Evolutionary conservation across 1,140 invertebrate species (phyloP).

Genomic region (Drosophila biarmipes): DNA sequence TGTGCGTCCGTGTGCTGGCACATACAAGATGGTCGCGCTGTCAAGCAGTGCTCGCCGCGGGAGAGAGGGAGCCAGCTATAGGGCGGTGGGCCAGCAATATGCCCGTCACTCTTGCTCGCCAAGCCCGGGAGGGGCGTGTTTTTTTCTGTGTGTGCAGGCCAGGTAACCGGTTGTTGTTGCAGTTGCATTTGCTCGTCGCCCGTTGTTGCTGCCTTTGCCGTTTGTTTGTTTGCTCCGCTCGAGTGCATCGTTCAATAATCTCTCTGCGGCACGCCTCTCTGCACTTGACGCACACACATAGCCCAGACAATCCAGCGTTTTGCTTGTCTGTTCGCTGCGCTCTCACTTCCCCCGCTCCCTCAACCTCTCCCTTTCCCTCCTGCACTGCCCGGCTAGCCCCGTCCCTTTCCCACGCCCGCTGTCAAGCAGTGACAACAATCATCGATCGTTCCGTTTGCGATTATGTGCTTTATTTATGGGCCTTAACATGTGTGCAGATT

Average conservation of each 20-base stretch:
- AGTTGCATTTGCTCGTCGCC: slow-evolving; percentile 62
- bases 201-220: background rate
- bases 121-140: slow-evolving; percentile 70
- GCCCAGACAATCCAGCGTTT: slow-evolving; percentile 23
- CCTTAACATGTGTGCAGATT: slow-evolving; percentile 84
- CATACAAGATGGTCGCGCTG: slow-evolving; percentile 77
- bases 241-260: slow-evolving; percentile 83
- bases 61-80: slow-evolving; percentile 36
- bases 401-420: slow-evolving; percentile 55
- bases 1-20: slow-evolving; percentile 52
- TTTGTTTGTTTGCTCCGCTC: slow-evolving; percentile 67
- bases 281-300: slow-evolving; percentile 60
- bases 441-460: slow-evolving; percentile 84
- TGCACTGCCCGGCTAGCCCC: background rate
- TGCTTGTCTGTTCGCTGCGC: slow-evolving; percentile 46
- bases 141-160: slow-evolving; percentile 45
- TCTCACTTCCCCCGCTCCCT: background rate
- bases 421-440: slow-evolving; percentile 84
- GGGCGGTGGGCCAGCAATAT: slow-evolving; percentile 50
- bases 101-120: slow-evolving; percentile 72
- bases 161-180: slow-evolving; percentile 71
- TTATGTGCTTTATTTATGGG: slow-evolving; percentile 84
- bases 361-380: background rate
- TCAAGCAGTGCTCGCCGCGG: slow-evolving; percentile 27
- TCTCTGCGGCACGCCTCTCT: slow-evolving; percentile 79